phyloP scores from a whole-genome alignment of 2,797 vertebrate genomes.

The Notolepis coatsorum region DNA sequence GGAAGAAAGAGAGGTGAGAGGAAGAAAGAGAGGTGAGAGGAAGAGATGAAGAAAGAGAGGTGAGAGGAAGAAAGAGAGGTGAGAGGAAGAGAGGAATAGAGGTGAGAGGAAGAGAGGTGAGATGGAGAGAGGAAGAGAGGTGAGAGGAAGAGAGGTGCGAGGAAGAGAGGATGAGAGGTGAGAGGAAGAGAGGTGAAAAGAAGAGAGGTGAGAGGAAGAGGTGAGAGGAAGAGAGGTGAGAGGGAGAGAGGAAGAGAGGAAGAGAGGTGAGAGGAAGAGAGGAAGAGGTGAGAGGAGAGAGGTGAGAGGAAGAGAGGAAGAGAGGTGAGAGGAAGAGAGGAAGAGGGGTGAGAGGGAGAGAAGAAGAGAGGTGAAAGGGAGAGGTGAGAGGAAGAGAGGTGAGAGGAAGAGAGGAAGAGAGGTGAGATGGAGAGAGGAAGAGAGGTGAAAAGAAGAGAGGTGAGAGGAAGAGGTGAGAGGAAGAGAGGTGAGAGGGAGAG shows the following conservation, averaged over 20 bases:
- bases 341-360: slow-evolving; percentile 11
- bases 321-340: slow-evolving; percentile 31
- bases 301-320: slow-evolving; percentile 42
- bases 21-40: slow-evolving; percentile 30
- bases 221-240: slow-evolving; percentile 34
- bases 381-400: slow-evolving; percentile 32
- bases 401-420: slow-evolving; percentile 1
- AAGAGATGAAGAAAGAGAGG: slow-evolving; percentile 33
- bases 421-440: no score
- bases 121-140: slow-evolving; percentile 41
- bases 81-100: no score
- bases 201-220: slow-evolving; percentile 21
- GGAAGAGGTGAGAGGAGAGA: slow-evolving; percentile 19
- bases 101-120: slow-evolving; percentile 18
- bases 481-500: slow-evolving; percentile 23
- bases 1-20: slow-evolving; percentile 36
- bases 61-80: slow-evolving; percentile 43
- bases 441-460: slow-evolving; percentile 31
- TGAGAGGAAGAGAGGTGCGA: slow-evolving; percentile 35
- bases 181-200: slow-evolving; percentile 39
- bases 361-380: slow-evolving; percentile 31
- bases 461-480: slow-evolving; percentile 19
- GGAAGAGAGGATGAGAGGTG: no score
- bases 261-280: slow-evolving; percentile 32
- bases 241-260: slow-evolving; percentile 37